A percentile compares a stretch with the other conserved stretches of the same genome.
Conservation (phyloP, 2,888 invertebrate species). For the Drosophila anceps region DNA sequence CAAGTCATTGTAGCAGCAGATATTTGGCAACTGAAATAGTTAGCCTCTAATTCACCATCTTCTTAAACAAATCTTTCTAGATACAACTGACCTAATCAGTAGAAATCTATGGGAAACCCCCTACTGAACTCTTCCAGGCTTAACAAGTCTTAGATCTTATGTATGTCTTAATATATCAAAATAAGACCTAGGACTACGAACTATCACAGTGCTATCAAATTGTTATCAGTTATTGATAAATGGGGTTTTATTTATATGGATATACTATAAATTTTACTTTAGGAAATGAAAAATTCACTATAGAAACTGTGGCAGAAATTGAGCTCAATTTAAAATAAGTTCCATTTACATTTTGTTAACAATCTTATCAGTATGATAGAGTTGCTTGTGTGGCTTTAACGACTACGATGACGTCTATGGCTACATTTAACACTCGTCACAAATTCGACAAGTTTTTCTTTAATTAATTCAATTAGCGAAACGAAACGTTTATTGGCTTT, state of each 20-base stretch:
- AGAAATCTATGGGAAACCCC: not conserved
- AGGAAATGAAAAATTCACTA: not conserved
- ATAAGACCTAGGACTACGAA: not conserved
- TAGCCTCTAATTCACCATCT: too few species aligned
- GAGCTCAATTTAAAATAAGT: not conserved
- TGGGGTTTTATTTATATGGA: not conserved
- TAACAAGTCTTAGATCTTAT: not conserved
- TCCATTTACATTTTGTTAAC: not conserved
- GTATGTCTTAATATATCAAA: not conserved
- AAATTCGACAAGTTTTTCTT: slow-evolving; percentile 1
- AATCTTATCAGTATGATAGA: slow-evolving; percentile 37
- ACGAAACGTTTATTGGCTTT: slow-evolving; percentile 57
- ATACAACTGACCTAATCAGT: not conserved
- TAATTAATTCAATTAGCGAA: slow-evolving; percentile 67
- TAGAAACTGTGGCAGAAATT: not conserved
- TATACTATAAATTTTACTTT: not conserved
- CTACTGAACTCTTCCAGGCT: not conserved
- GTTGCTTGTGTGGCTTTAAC: not conserved
- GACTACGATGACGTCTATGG: not conserved
- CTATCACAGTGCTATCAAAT: not conserved
- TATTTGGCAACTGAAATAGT: too few species aligned
- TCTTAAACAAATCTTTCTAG: not conserved
- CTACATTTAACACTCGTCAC: slow-evolving; percentile 5
- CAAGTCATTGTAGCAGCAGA: too few species aligned
- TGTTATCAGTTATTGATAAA: slow-evolving; percentile 13